Base-by-base conservation (phyloP, 1,140 invertebrate genomes). In the Steinernema feltiae region DNA sequence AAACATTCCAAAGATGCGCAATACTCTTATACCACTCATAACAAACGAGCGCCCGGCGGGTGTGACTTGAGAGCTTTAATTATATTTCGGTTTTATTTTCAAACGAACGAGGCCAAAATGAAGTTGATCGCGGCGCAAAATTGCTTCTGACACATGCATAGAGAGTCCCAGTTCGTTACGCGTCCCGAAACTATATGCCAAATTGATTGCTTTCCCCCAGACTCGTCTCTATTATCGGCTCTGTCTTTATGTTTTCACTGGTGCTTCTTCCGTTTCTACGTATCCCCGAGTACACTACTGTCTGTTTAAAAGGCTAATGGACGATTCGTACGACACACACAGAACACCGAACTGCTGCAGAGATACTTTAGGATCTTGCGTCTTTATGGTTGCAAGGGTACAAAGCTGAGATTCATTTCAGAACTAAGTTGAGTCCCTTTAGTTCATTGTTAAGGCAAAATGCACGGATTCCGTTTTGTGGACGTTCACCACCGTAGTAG, bases 401-500 rank as follows among this genome's bases (percentile, higher is more conserved):
- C 2, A n/a, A n/a, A n/a, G n/a, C n/a, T 15, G 7, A 12, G 53
- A 15, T 3, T n/a, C 3, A 63, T 15, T 63, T 41, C 35, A 41
- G 53, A n/a, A 27, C 24, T 63, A 63, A 63, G 7, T 27, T 27
- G 15, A 12, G 2, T 1, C 21, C n/a, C 15, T 78, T 72, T 78
- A 80, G 79, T 72, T 30, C 17, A 46, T 80, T 17, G 76, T 80
- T 3, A 69, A 76, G 69, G 75, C 78, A 27, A 31, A 78, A 72
- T 80, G 79, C 69, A 80, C 79, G 0, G 79, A 80, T 71, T 76
- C 76, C 27, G 70, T 77, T 2, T 41, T 80, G 1, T 79, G 75
- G 29, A 53, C 70, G 17, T 69, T 48, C 1, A 74, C 79, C 0
- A 48, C 74, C 30, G 35, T 69, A 18, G 70, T 79, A 1, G 79